Percentiles rank a stretch among this genome's conserved stretches.
phyloP scores from a whole-genome alignment of 2,797 vertebrate species.

The Numenius phaeopus region DNA sequence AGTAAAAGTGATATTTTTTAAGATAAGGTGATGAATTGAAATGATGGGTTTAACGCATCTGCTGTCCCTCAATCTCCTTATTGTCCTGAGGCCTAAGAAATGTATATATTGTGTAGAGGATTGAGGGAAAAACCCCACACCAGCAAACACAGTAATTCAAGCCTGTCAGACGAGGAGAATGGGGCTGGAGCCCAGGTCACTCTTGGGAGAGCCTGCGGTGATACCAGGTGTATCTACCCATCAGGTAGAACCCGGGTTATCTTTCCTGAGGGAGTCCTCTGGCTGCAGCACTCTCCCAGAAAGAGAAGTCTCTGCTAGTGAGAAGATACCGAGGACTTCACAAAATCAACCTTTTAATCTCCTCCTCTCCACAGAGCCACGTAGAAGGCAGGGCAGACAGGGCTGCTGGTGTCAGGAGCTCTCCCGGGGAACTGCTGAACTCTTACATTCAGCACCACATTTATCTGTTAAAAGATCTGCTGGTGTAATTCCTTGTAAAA shows the following conservation, averaged over 20 bases:
- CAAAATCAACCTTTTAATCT: neutral
- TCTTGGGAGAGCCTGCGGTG: neutral
- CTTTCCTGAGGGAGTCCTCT: neutral
- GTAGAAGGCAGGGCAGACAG: neutral
- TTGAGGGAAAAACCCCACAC: fast-evolving
- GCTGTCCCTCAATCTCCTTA: neutral
- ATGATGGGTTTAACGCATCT: neutral
- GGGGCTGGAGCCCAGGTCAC: neutral
- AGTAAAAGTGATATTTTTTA: neutral
- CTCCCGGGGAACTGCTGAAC: neutral
- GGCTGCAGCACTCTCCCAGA: neutral
- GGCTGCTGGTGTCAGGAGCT: neutral
- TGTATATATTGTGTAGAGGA: neutral
- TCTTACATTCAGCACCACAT: neutral
- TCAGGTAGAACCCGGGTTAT: neutral
- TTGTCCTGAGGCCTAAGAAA: neutral
- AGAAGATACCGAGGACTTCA: neutral
- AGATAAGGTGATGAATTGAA: neutral
- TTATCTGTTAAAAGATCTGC: neutral
- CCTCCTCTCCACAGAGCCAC: neutral
- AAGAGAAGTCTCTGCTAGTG: neutral
- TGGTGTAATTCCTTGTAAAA: neutral
- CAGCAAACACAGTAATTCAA: neutral
- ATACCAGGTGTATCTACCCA: neutral
- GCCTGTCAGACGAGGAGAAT: neutral